Evolutionary conservation across 2,888 invertebrate species (phyloP), one percentile per base, ranked within the genome.

Genomic region (Dyspetes luteomarginatus): DNA sequence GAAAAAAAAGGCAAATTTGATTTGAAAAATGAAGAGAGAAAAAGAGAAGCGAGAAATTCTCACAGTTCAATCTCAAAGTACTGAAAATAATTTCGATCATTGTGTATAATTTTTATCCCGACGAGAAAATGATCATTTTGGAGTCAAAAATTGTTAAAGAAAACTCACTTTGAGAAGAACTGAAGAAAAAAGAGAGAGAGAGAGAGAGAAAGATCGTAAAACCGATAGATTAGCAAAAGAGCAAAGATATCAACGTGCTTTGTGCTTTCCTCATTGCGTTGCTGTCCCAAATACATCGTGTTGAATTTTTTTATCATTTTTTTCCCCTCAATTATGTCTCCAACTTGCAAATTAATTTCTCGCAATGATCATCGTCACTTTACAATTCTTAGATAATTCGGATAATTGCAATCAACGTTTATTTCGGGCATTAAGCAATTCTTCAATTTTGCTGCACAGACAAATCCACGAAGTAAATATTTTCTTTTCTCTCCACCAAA

Each of bases 31-130:
- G 52, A 45, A 26, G 50, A 55, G 12, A 56, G 22, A 50, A 4
- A 26, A 15, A 58, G 50, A 60, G 36, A 9, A 48, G 62, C 41
- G 41, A n/a, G n/a, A 84, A 87, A 88, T 88, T 88, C 86, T 87
- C 87, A 83, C 87, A 87, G 86, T 85, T 84, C 88, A 87, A 85
- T 84, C 83, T 82, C 84, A 83, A 84, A 83, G 45, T 85, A 82
- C 87, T 86, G 83, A 85, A 80, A 82, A 86, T 83, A 82, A 85
- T 85, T 86, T 86, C 85, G 85, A 87, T 84, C 83, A 78, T 76
- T 80, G 83, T 86, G 84, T 87, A 86, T 84, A 78, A 79, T 67
- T 79, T 82, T 85, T 82, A 80, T 74, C 65, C 12, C 36, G 36
- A 36, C 36, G 12, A 36, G 12, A 36, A 36, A 36, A 72, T 43